Evolutionary conservation across 2,888 invertebrate genomes (phyloP).

Genomic region (Scaptodrosophila latifasciaeformis): DNA sequence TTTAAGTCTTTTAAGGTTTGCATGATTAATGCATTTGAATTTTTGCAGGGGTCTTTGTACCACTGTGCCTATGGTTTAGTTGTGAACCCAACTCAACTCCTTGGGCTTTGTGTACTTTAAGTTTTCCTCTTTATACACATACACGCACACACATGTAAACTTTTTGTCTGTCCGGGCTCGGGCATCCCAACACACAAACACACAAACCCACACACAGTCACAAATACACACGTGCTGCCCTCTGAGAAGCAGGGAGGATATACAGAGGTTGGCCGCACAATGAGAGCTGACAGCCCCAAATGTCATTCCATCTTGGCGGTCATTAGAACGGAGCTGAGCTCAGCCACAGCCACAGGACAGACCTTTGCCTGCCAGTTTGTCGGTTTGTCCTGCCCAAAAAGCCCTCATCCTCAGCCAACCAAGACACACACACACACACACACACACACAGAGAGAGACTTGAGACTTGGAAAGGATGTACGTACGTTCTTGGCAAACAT

Average conservation of each 20-base stretch:
- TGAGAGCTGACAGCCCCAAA: slow-evolving; percentile 69
- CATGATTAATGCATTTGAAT: no score
- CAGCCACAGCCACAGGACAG: slow-evolving; percentile 30
- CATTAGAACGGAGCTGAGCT: slow-evolving; percentile 63
- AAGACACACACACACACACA: neutral
- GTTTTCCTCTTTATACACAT: slow-evolving; percentile 49
- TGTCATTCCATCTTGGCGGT: slow-evolving; percentile 71
- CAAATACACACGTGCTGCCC: slow-evolving; percentile 5
- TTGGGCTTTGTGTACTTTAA: slow-evolving; percentile 61
- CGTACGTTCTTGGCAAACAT: neutral
- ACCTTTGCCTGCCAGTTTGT: slow-evolving; percentile 46
- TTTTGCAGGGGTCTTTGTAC: slow-evolving; percentile 2
- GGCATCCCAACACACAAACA: slow-evolving; percentile 21
- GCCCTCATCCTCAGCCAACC: neutral
- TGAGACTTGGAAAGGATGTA: no score
- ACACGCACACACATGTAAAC: slow-evolving; percentile 30
- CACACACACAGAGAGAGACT: slow-evolving; percentile 13
- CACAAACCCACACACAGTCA: slow-evolving; percentile 12
- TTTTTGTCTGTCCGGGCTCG: slow-evolving; percentile 3
- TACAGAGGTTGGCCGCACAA: slow-evolving; percentile 35
- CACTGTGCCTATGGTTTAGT: slow-evolving; percentile 3
- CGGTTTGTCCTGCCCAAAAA: slow-evolving; percentile 21
- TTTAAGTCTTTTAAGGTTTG: no score
- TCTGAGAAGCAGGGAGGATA: neutral
- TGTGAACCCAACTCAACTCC: slow-evolving; percentile 39